A percentile compares a stretch with the other conserved stretches of the same genome.
Evolutionary conservation across 2,888 invertebrate genomes (phyloP).

Genomic region (Cistogaster globosa): DNA sequence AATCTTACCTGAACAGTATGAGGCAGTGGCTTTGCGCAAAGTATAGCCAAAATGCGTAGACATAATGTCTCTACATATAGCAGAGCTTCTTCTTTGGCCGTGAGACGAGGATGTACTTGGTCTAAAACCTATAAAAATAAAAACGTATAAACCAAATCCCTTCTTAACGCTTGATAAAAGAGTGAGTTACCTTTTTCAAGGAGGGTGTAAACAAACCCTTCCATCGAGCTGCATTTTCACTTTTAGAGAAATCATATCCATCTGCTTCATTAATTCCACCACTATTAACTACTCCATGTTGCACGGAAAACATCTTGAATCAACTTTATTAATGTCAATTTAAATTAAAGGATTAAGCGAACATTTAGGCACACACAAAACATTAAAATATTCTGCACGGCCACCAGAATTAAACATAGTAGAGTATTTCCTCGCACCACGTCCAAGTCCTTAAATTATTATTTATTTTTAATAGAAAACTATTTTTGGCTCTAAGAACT

Average conservation of each 20-base stretch:
- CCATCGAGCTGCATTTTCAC: constrained; percentile 96
- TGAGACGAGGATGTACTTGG: constrained; percentile 94
- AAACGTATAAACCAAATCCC: neutral
- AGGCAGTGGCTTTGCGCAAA: constrained; percentile 93
- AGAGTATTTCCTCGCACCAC: neutral
- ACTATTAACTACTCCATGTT: constrained; percentile 66
- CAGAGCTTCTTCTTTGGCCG: constrained; percentile 94
- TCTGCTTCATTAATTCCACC: constrained; percentile 71
- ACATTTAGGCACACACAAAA: constrained; percentile 22
- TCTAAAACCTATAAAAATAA: constrained; percentile 89
- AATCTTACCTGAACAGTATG: constrained; percentile 88
- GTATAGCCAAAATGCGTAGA: constrained; percentile 92
- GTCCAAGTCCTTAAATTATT: neutral
- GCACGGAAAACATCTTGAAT: constrained; percentile 85
- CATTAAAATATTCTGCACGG: constrained; percentile 5
- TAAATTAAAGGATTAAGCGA: constrained; percentile 5
- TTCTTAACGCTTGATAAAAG: neutral
- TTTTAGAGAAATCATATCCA: constrained; percentile 91
- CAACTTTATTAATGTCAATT: constrained; percentile 13
- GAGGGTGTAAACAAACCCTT: constrained; percentile 94
- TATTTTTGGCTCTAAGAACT: neutral
- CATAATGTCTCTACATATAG: constrained; percentile 96
- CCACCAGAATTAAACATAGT: constrained; percentile 42
- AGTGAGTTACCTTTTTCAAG: constrained; percentile 90
- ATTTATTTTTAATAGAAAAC: neutral